Percentiles rank a stretch among this genome's conserved stretches.
These are phyloP conservation scores for Aurelia sp. DNA, from an alignment of 30 jellyfish, hydroid and myxozoan species.

Conservation along the genomic window DNA sequence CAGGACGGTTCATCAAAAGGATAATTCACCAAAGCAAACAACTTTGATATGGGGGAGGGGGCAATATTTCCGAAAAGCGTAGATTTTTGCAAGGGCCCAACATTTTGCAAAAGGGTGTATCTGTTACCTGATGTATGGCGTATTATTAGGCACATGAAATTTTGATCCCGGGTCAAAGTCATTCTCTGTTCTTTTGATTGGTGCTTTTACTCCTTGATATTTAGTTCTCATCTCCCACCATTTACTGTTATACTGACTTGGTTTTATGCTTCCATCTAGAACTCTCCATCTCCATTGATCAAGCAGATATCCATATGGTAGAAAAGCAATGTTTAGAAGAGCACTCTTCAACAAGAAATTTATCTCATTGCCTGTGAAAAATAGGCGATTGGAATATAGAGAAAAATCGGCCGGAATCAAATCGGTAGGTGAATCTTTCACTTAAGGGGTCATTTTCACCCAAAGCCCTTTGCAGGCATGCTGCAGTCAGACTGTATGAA, in stretches of 20 bases:
- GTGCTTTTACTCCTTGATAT: slow-evolving; percentile 88
- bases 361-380: slow-evolving; percentile 61
- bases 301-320: slow-evolving; percentile 92
- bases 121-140: slow-evolving; percentile 87
- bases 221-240: slow-evolving; percentile 95
- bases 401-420: too few species aligned
- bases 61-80: too few species aligned
- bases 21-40: background rate
- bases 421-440: too few species aligned
- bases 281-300: slow-evolving; percentile 97
- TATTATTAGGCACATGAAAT: slow-evolving; percentile 89
- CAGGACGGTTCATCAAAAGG: too few species aligned
- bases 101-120: too few species aligned
- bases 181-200: slow-evolving; percentile 64
- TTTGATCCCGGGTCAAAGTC: slow-evolving; percentile 97
- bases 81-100: too few species aligned
- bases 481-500: too few species aligned
- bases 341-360: slow-evolving; percentile 89
- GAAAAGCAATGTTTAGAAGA: slow-evolving; percentile 79
- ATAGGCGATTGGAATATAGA: background rate
- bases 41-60: too few species aligned
- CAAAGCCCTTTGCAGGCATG: too few species aligned
- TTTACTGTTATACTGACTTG: slow-evolving; percentile 66
- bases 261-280: slow-evolving; percentile 66
- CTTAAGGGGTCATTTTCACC: too few species aligned